Base-by-base conservation (phyloP, 2,888 invertebrate species). In the Apantesis nais region DNA sequence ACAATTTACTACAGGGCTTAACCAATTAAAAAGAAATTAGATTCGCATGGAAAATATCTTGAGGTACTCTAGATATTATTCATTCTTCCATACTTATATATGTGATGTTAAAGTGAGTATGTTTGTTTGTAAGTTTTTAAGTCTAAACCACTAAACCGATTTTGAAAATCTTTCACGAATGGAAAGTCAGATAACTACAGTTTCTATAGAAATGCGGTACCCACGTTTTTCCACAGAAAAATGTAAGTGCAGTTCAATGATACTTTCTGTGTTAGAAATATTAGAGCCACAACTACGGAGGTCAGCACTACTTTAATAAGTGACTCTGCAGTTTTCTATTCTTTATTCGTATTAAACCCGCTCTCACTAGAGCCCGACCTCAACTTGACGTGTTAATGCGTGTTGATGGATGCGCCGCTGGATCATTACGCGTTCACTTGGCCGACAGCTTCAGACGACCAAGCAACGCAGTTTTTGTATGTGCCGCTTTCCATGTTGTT, bases 371-470 rank as follows among this genome's bases (percentile, higher is more conserved):
- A 70, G 12, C 85, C 85, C 62, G 66, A 14, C 80, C 81, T 70
- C 70, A 62, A 67, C 80, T 77, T 87, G 91, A 91, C 90, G 88
- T 83, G 89, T 79, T 92, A 92, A 92, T 92, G 88, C 92, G 81
- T 71, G 82, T 83, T 92, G 92, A 92, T 92, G 86, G 90, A 92
- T 92, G 91, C 85, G 78, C 85, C 78, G 72, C 70, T 79, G 89
- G 89, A 88, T 89, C 88, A 91, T 87, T 81, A 85, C 84, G 83
- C 85, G 82, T 76, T 79, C 83, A 83, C 58, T 62, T n/a, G 62
- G 70, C 66, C 74, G 85, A 86, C 86, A 85, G 84, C 86, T 84
- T 83, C 80, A 71, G 48, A 73, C 83, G 78, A 39, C 62, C 64
- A 70, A 34, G n/a, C 44, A 65, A 34, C 14, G 31, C 37, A 72